Percentiles rank a stretch among this genome's conserved stretches.
These are phyloP conservation scores for Prunella himalayana DNA, from an alignment of 2,113 vertebrate genomes.

Conservation along the genomic window DNA sequence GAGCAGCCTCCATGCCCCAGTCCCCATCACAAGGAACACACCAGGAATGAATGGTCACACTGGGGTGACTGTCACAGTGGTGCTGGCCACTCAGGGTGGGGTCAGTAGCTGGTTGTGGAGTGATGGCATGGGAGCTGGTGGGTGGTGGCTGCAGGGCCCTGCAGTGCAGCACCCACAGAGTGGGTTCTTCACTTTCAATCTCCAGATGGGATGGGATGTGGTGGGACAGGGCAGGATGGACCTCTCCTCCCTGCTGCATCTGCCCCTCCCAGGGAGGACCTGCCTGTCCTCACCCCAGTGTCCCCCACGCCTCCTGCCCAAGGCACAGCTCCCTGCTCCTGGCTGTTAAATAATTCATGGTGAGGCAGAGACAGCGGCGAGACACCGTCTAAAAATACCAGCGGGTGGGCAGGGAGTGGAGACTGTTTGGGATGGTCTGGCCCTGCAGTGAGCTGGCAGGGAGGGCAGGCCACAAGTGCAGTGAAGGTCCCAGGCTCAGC, in stretches of 20 bases:
- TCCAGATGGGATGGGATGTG: background rate
- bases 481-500: background rate
- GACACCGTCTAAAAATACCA: background rate
- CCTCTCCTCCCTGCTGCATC: background rate
- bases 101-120: background rate
- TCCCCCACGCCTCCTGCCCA: fast-evolving
- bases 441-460: background rate
- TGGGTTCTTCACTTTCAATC: background rate
- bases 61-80: background rate
- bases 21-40: background rate
- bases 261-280: background rate
- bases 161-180: background rate
- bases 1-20: fast-evolving
- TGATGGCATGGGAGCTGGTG: background rate
- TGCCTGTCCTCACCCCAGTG: background rate
- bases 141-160: background rate
- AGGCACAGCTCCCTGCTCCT: background rate
- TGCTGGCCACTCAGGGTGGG: background rate
- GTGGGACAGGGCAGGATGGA: background rate
- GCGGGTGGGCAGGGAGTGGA: background rate
- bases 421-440: background rate
- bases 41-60: fast-evolving
- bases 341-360: background rate
- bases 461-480: background rate
- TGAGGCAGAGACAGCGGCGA: background rate